Percentiles rank a stretch among this genome's conserved stretches.
These are phyloP conservation scores for Zosterops pallidus DNA, from an alignment of 2,113 vertebrate species.

Conservation along the genomic window DNA sequence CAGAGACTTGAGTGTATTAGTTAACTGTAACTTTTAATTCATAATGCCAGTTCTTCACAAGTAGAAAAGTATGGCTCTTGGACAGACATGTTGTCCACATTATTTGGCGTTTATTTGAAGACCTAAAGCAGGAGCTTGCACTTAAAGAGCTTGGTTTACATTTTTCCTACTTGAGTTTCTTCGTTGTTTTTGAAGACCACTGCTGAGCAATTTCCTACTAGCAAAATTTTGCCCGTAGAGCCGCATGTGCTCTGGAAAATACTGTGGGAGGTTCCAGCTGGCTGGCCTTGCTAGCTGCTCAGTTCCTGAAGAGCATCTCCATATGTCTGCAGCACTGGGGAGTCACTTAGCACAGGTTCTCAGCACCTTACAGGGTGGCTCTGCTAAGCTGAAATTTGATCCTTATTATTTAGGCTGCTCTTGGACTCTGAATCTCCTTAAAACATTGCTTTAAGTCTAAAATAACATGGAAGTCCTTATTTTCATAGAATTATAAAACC, in stretches of 20 bases:
- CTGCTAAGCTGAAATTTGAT: neutral
- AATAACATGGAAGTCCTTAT: neutral
- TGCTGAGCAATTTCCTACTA: neutral
- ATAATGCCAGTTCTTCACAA: neutral
- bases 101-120: neutral
- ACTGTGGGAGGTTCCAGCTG: neutral
- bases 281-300: neutral
- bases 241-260: neutral
- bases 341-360: neutral
- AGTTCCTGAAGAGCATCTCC: neutral
- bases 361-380: neutral
- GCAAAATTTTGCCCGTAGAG: neutral
- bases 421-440: neutral
- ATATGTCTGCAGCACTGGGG: fast-evolving
- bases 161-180: neutral
- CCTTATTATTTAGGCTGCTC: neutral
- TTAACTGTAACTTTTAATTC: neutral
- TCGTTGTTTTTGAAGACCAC: neutral
- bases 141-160: neutral
- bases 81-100: neutral
- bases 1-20: neutral
- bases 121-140: neutral
- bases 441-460: neutral
- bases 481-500: neutral
- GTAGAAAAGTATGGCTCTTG: neutral